Base-by-base conservation (phyloP, 2,888 invertebrate species). In the Sceliomorpha sp. region DNA sequence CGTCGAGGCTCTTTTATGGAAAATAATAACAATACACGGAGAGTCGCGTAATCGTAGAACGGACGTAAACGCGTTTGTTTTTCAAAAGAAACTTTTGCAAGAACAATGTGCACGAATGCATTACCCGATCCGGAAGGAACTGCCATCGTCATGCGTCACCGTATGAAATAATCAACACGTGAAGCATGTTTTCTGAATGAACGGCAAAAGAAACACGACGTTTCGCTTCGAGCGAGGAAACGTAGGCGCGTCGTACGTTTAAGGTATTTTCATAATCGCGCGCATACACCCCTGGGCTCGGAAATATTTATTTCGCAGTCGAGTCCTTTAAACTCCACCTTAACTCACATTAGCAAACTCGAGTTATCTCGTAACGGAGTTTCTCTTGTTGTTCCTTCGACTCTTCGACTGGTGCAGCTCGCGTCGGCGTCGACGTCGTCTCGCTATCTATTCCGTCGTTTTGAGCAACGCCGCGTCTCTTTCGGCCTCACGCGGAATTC, bases 301-400 rank as follows among this genome's bases (percentile, higher is more conserved):
- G 40, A 48, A 55, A 56, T 64, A 64, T 64, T 64, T 64, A 64
- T 56, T 24, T 34, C 15, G 12, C 45, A 53, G 47, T 47, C 62
- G 26, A 24, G 39, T 53, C 29, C 45, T 34, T 47, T 47, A 55
- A 55, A 55, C 40, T 53, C 40, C 2, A 26, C 53, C 47, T 53
- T 48, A 63, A 55, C 47, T 63, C 24, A 55, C 47, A 63, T 63
- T 63, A 63, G 47, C 34, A 31, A 63, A 42, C 62, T 47, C 40
- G 4, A n/a, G 34, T 63, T 63, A 55, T 63, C 39, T 55, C 12
- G 24, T 26, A 42, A 36, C 24, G 14, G 47, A 63, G 53, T 55
- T 55, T 47, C 20, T 20, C 31, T 29, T 39, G 10, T 12, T 34
- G 42, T 29, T 53, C 13, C 40, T 42, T 2, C 12, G 2, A 2